Evolutionary conservation across 2,113 vertebrate genomes (phyloP), one percentile per base, ranked within the genome.

Genomic region (Pristiophorus japonicus): DNA sequence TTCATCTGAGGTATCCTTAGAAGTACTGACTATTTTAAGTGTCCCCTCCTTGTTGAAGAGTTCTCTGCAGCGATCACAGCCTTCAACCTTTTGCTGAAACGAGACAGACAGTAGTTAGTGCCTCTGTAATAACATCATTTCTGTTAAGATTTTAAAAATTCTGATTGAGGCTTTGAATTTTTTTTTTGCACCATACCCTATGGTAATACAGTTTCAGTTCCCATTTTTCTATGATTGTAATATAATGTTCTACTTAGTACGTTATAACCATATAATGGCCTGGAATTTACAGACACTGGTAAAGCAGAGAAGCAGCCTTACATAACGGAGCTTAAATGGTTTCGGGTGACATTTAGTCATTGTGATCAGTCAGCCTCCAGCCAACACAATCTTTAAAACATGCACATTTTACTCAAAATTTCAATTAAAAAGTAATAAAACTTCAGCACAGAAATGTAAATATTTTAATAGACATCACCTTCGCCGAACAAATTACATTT

Each of bases 21-120:
- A 96, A 42, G 97, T 95, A 92, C 96, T 97, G 67, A 97, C 95
- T 0, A 97, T 97, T 96, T 98, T 98, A 96, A 98, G 96, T 0
- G 97, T 97, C 47, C 98, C 98, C 95, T 98, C 98, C 85, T 98
- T 98, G 95, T 96, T 98, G 97, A 98, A 98, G 95, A 98, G 97
- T 95, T 98, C 97, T 27, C 98, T 97, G 97, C 98, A 98, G 67
- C 97, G 98, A 96, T 98, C 98, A 65, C 98, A 98, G 96, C 98
- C 98, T 81, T 98, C 98, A 96, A 98, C 98, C 96, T 98, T 98
- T 98, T 98, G 97, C 98, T 98, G 96, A 81, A 96, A 96, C 0
- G 94, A 94, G 96, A 96, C 96, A 96, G 1, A 96, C 5, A 87
- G 65, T 95, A 12, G 42, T 51, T 45, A 73, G 42, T 55, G 18